Evolutionary conservation across 2,113 vertebrate species (phyloP).

Genomic region (Cynocephalus volans): DNA sequence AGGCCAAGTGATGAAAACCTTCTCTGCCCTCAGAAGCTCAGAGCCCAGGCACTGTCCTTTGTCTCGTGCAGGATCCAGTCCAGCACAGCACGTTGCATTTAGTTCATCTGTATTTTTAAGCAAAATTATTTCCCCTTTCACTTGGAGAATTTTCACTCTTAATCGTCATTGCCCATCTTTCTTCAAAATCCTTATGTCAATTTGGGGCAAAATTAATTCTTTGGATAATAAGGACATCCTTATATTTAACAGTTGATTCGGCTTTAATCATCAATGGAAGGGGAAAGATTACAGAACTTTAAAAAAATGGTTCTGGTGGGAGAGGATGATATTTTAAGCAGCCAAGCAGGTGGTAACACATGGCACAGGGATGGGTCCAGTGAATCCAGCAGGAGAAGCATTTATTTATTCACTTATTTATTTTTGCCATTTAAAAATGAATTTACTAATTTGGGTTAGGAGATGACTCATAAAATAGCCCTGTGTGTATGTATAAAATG

Average conservation of each 20-base stretch:
- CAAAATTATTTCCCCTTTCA: neutral
- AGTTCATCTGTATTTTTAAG: constrained; percentile 15
- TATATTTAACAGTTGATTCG: neutral
- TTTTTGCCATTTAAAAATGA: neutral
- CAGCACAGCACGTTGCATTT: neutral
- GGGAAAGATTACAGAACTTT: neutral
- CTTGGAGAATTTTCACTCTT: constrained; percentile 48
- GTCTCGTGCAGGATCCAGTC: neutral
- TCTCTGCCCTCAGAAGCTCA: neutral
- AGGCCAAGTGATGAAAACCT: neutral
- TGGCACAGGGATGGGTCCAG: neutral
- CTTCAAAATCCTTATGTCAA: neutral
- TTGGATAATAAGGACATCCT: neutral
- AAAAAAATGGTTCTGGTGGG: neutral
- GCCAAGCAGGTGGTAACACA: neutral
- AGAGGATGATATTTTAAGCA: neutral
- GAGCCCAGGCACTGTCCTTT: neutral
- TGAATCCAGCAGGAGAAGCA: neutral
- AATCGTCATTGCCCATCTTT: neutral
- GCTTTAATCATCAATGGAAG: neutral
- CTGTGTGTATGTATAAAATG: neutral
- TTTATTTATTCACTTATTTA: constrained; percentile 32
- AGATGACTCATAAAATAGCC: neutral
- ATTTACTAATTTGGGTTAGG: neutral
- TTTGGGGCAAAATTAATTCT: neutral